These are phyloP conservation scores for Pongo pygmaeus DNA, from an alignment of 2,113 vertebrate species.

Conservation along the genomic window DNA sequence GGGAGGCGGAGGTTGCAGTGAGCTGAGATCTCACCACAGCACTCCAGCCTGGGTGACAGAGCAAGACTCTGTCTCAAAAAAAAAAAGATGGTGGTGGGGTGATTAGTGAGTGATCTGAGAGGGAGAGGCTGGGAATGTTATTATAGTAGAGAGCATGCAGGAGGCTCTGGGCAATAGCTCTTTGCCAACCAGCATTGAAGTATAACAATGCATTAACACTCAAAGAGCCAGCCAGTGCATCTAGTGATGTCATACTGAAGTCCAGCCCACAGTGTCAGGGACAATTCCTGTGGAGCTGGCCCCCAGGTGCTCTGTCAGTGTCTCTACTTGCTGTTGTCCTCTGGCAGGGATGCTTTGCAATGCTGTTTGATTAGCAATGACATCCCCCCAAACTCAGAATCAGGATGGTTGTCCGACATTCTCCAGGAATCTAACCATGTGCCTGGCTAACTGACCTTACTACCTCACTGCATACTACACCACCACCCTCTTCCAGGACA, in stretches of 20 bases:
- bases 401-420: neutral
- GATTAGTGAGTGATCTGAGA: neutral
- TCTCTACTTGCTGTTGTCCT: neutral
- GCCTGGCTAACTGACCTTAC: neutral
- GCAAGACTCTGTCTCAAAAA: too few species aligned
- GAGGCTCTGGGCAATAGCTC: neutral
- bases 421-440: neutral
- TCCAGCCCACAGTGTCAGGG: neutral
- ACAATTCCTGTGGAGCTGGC: neutral
- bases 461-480: accelerated
- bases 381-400: neutral
- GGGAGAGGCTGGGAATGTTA: neutral
- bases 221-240: neutral
- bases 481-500: neutral
- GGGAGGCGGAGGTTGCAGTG: too few species aligned
- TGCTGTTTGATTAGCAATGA: neutral
- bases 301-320: neutral
- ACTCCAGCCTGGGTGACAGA: too few species aligned
- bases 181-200: neutral
- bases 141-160: neutral
- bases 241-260: neutral
- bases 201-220: accelerated
- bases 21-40: too few species aligned
- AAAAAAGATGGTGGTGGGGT: neutral
- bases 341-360: neutral